Base-by-base conservation (phyloP, 2,113 vertebrate genomes). In the Probosciger aterrimus region DNA sequence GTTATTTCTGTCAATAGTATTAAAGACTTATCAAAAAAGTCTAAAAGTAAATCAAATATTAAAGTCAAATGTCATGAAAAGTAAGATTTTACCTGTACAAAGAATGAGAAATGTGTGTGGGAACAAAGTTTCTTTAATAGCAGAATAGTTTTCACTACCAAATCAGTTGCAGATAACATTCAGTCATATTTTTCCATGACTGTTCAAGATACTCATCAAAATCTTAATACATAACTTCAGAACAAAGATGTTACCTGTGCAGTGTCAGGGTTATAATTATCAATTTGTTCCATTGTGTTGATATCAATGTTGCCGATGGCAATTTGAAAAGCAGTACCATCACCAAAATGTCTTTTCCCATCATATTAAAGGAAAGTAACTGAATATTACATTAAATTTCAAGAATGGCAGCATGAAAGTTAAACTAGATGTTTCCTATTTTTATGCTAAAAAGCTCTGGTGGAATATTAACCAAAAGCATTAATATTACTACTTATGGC, bases 281-380 rank as follows among this genome's bases (percentile, higher is more conserved):
- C 99, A 6, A 99, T 99, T 90, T 95, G 97, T 93, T 98, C 93
- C 97, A 99, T 97, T 59, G 98, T 99, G 96, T 99, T 97, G 27
- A 99, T 93, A 93, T 99, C 98, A 91, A 98, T 86, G 92, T 99
- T 99, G 87, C 99, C 99, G 90, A 99, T 92, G 20, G 99, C 99
- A 98, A 99, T 98, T 53, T 99, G 98, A 73, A 99, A 97, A 80
- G 99, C 99, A 91, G 96, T 87, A 24, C 94, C 93, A 91, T 99
- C 98, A 74, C 98, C 99, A 35, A 99, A 46, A 86, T 99, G 98
- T 67, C 99, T 99, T 94, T 88, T 76, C 37, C 82, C 47, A 46
- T 65, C 46, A 55, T 3, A 88, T 98, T 98, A 99, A 99, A 98
- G 98, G 96, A 97, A 97, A 98, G 86, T 30, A 86, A 7, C 25